Percentiles rank a stretch among this genome's conserved stretches.
Conservation (phyloP, 2,797 vertebrate genomes). For the Gambusia yucatana region DNA sequence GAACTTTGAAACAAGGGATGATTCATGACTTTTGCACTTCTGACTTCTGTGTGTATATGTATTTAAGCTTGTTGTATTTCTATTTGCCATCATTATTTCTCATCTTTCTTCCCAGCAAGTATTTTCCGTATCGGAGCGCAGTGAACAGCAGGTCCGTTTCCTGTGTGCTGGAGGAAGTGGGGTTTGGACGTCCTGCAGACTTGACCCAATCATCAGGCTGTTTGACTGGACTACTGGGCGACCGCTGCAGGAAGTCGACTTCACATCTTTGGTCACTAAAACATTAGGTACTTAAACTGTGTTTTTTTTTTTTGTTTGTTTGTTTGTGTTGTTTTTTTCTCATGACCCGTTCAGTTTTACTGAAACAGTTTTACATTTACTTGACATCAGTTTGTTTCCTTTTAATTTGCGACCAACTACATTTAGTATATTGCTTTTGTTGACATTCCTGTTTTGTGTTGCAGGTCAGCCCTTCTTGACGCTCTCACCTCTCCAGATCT, state of each 20-base stretch:
- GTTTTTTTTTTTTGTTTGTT: neutral
- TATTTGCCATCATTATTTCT: conserved; percentile 9
- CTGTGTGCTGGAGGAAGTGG: conserved; percentile 82
- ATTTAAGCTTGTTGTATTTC: neutral
- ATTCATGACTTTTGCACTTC: neutral
- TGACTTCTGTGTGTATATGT: neutral
- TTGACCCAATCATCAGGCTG: conserved; percentile 80
- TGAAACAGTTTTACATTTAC: neutral
- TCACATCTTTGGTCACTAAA: conserved; percentile 76
- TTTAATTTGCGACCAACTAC: neutral
- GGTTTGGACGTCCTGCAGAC: conserved; percentile 82
- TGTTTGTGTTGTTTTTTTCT: too few species aligned
- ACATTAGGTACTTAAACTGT: conserved; percentile 68
- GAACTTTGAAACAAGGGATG: neutral
- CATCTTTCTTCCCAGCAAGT: conserved; percentile 69
- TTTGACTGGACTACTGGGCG: conserved; percentile 83
- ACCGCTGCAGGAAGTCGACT: conserved; percentile 82
- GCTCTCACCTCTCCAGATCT: conserved; percentile 82
- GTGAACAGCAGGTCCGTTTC: conserved; percentile 85
- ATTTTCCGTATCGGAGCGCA: conserved; percentile 80
- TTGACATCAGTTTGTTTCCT: neutral
- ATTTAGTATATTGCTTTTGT: conserved; percentile 11
- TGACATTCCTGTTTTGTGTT: conserved; percentile 12
- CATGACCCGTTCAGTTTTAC: too few species aligned
- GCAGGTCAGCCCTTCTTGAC: conserved; percentile 78